Base-by-base conservation (phyloP, 2,888 invertebrate genomes). In the Neoaliturus tenellus region DNA sequence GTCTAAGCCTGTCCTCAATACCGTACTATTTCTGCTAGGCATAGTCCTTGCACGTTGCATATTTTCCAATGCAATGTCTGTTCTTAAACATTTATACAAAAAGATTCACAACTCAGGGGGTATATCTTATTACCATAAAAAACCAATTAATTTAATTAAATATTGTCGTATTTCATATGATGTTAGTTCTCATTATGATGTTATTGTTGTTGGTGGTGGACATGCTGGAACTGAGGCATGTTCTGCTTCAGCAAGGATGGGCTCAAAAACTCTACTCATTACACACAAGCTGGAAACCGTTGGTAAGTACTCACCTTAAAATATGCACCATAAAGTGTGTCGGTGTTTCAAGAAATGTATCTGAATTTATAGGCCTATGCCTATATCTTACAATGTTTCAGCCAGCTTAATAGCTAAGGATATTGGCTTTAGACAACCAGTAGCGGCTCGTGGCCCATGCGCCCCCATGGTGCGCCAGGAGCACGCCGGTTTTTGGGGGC, bases 201-300 rank as follows among this genome's bases (percentile, higher is more conserved):
- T 97, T 0, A 93, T 97, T 87, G 95, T 98, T 67, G 94, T 98
- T 87, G 98, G 98, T 17, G 98, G 97, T 5, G 98, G 98, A 0
- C 98, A 98, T 93, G 98, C 98, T 10, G 98, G 98, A 17, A 95
- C 95, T 6, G 98, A 98, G 91, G 97, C 97, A 0, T 96, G 95
- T 88, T 92, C 95, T 58, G 97, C 97, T 4, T 93, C 98, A 0
- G 94, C 96, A 0, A 92, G 98, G 88, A 96, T 96, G 94, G 96
- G 97, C 10, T 94, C 94, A 0, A 92, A 92, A 85, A 97, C 97
- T 0, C 89, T 97, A 73, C 91, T 98, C 41, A 92, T 98, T 10
- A 98, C 97, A 0, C 97, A 98, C 88, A 97, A 97, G 88, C 93
- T 94, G 87, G 93, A 94, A 87, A 96, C 97, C 1, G 94, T 98